Evolutionary conservation across 1,140 invertebrate species (phyloP), one percentile per base, ranked within the genome.

Genomic region (Goniozus legneri): DNA sequence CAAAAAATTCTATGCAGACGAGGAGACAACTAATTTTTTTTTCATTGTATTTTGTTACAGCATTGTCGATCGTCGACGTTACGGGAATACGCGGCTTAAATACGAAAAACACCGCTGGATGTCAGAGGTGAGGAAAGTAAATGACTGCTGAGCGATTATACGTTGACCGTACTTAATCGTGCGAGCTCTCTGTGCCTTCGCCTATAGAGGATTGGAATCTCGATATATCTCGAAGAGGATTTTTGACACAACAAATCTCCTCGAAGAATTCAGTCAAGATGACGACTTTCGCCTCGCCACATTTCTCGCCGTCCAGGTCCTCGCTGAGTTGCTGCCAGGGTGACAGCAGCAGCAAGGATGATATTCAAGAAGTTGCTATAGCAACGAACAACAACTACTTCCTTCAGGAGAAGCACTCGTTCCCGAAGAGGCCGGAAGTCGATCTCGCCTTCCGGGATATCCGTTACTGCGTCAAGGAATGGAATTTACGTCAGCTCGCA

Each of bases 371-470:
- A 37, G 47, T 62, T 1, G 40, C 58, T 8, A 56, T 65, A 18
- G 56, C 56, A 2, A 50, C 38, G 3, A 71, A 72, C 32, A 67
- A 70, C 8, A 65, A 68, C 39, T 75, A 71, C 19, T 66, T 65
- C 19, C n/a, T 67, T 21, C 58, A 69, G 27, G 65, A 75, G 41
- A 76, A 72, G 1, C 62, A 68, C 31, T 64, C 56, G 3, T 76
- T 76, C 13, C 73, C 73, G 0, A 75, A 67, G 31, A 64, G 73
- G 40, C 73, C 74, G 0, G 68, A 76, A 44, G 21, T 76, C 24
- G 61, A 75, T 19, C 53, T 76, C 0, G 44, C 63, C 2, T 76
- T 76, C 36, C 47, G 44, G 8, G 55, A 76, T 32, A 55, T 76
- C 6, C 57, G 56, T 2, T 76, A 67, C 19, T 37, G 52, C n/a